Base-by-base conservation (phyloP, 2,888 invertebrate species). In the Drosophila nigritarsus region DNA sequence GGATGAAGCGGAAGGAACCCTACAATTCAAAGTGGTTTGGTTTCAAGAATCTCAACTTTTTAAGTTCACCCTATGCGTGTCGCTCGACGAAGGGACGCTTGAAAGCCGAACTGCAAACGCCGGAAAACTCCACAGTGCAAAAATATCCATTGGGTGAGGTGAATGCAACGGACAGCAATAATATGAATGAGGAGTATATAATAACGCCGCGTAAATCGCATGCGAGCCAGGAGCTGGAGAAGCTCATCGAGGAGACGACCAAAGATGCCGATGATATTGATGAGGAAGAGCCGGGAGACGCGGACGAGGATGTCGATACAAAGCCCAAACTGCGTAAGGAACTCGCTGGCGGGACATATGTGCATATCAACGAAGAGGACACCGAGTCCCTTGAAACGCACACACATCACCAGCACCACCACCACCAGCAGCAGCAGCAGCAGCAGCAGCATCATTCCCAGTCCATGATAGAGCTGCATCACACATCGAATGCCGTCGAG, bases 11-110 rank as follows among this genome's bases (percentile, higher is more conserved):
- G 32, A 94, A 94, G 1, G 94, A 94, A 62, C 94, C 94, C 5
- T 94, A 95, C 11, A 94, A 94, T 68, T 94, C 95, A 20, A 93
- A 94, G 89, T 92, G 92, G 92, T 95, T 95, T 81, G 95, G 95
- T 6, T 95, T 94, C 66, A 95, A 95, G 75, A 94, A 94, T 90
- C 91, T 95, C 50, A 94, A 94, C 81, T 95, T 95, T 90, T 92
- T 95, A 86, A 95, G 95, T 86, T 94, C 95, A 49, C 94, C 94
- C 0, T 94, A 91, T 78, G 93, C 93, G 1, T 93, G 93, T 65
- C 90, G 93, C 1, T 91, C 91, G 13, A 90, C 89, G 1, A 93
- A 92, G 50, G 91, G 92, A 0, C 90, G 91, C 4, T 70, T 85
- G n/a, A 92, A 92, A 61, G 80, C 90, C 1, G 92, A 92, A n/a